A percentile compares a stretch with the other conserved stretches of the same genome.
Evolutionary conservation across 2,113 vertebrate genomes (phyloP).

Genomic region (Tachysurus vachellii): DNA sequence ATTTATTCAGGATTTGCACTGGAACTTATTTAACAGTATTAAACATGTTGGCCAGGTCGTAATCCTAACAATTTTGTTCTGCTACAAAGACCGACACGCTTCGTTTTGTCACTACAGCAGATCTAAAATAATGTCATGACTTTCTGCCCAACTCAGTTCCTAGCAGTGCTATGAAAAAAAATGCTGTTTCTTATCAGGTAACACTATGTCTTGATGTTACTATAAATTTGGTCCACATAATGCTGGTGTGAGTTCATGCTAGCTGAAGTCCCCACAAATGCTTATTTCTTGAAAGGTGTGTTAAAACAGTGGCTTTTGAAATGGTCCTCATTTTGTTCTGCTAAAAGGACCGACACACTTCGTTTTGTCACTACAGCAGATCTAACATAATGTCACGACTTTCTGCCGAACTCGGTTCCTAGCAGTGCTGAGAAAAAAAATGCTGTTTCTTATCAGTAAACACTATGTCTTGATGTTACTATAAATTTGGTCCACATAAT

Average conservation of each 20-base stretch:
- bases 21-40: constrained; percentile 16
- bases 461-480: neutral
- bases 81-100: neutral
- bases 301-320: neutral
- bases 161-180: neutral
- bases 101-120: neutral
- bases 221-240: neutral
- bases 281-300: neutral
- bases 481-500: neutral
- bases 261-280: neutral
- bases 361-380: neutral
- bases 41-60: neutral
- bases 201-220: neutral
- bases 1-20: constrained; percentile 15
- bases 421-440: neutral
- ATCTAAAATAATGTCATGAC: neutral
- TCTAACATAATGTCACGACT: neutral
- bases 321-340: neutral
- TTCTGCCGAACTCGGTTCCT: neutral
- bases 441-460: neutral
- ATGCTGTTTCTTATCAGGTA: neutral
- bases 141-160: neutral
- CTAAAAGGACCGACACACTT: neutral
- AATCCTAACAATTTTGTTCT: neutral
- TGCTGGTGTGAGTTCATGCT: neutral